Conservation (phyloP, 1,140 invertebrate genomes). For the Meloidogyne exigua region DNA sequence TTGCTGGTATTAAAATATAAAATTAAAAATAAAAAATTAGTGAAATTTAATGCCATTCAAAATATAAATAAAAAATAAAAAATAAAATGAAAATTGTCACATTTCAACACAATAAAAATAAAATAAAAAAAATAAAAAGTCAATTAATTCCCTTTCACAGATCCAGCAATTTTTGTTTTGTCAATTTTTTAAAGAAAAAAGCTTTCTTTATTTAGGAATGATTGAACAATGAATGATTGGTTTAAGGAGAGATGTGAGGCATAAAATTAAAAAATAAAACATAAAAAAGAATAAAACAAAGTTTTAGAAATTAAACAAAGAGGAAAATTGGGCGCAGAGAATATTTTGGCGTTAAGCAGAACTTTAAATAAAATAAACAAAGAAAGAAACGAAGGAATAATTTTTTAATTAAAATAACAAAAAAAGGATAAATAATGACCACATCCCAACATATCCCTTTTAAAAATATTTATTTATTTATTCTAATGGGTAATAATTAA, state of each 20-base stretch:
- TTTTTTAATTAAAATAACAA: no score
- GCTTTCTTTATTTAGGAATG: not conserved
- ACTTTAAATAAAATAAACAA: no score
- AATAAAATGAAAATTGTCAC: not conserved
- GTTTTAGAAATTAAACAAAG: no score
- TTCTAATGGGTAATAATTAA: no score
- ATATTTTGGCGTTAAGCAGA: no score
- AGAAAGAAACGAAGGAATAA: no score
- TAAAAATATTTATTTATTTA: no score
- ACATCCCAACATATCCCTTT: no score
- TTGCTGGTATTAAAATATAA: not conserved
- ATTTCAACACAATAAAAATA: not conserved
- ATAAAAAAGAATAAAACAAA: not conserved
- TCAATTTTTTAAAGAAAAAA: not conserved
- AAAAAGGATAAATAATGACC: no score
- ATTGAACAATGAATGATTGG: not conserved
- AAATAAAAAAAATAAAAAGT: not conserved
- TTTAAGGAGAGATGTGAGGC: not conserved
- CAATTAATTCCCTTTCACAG: not conserved
- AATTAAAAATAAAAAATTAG: not conserved
- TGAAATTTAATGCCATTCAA: not conserved
- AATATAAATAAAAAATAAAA: not conserved
- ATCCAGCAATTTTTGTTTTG: not conserved
- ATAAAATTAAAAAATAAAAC: not conserved
- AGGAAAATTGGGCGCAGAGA: no score